These are phyloP conservation scores for Nomada flava DNA, from an alignment of 2,888 invertebrate species.

Conservation along the genomic window DNA sequence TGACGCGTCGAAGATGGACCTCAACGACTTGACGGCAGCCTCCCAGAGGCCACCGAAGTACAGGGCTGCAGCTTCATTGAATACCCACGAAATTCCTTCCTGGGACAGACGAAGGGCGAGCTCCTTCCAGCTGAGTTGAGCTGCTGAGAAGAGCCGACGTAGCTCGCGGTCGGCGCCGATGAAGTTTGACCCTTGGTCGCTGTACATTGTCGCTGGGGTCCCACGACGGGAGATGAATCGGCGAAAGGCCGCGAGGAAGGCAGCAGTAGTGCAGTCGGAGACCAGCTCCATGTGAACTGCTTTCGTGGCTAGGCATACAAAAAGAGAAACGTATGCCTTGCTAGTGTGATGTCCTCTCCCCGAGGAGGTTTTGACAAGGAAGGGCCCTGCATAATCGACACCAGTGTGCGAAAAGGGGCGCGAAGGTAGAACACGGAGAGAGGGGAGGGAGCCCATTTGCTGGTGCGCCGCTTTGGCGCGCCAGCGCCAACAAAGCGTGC, in stretches of 20 bases:
- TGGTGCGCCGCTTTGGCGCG: not conserved
- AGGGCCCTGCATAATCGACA: constrained; percentile 1
- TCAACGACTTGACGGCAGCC: no score
- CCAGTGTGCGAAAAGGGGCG: not conserved
- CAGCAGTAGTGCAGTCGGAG: not conserved
- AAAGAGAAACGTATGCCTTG: not conserved
- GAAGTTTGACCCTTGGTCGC: not conserved
- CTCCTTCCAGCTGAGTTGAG: no score
- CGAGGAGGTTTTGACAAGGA: not conserved
- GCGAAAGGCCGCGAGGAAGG: not conserved
- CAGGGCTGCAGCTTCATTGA: no score
- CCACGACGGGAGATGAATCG: not conserved
- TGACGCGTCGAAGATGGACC: no score
- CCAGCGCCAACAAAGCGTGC: not conserved
- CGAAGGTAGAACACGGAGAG: not conserved
- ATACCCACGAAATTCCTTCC: no score
- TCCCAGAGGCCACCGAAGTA: no score
- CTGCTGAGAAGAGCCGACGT: not conserved
- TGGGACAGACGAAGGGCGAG: no score
- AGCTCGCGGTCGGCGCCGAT: not conserved
- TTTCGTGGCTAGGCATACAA: not conserved
- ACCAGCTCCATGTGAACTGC: not conserved
- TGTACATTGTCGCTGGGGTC: not conserved
- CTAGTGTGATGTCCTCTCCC: not conserved
- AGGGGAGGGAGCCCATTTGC: not conserved